These are phyloP conservation scores for Scalopus aquaticus DNA, from an alignment of 2,113 vertebrate species.

Conservation along the genomic window DNA sequence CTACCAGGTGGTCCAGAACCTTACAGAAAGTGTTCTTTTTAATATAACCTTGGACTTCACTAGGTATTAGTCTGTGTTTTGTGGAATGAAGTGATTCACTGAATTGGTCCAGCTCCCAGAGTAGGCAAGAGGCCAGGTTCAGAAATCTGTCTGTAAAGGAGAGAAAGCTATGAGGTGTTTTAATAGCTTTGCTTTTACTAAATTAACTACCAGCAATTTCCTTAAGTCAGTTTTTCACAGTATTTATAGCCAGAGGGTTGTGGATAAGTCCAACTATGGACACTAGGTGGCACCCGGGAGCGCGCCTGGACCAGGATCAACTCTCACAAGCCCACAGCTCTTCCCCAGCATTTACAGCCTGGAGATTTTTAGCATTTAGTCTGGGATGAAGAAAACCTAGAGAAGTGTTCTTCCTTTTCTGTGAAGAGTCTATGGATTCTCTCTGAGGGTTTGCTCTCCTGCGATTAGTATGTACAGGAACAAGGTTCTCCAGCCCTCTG, in stretches of 20 bases:
- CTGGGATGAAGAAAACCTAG: background rate
- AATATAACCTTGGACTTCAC: background rate
- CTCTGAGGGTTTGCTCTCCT: background rate
- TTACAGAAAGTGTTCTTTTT: background rate
- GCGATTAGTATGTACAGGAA: background rate
- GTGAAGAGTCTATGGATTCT: background rate
- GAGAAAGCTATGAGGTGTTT: background rate
- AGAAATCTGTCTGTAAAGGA: background rate
- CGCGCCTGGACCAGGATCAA: background rate
- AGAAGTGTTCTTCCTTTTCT: background rate
- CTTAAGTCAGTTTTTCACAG: slow-evolving; percentile 5
- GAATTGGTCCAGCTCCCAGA: background rate
- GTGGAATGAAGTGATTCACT: background rate
- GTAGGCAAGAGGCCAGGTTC: background rate
- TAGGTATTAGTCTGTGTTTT: background rate
- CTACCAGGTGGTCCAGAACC: background rate
- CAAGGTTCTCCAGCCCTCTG: background rate
- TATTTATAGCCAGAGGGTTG: background rate
- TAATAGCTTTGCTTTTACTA: background rate
- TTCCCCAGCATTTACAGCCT: background rate
- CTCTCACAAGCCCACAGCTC: fast-evolving
- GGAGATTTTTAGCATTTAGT: background rate
- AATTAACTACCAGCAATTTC: background rate
- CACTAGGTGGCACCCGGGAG: slow-evolving; percentile 61
- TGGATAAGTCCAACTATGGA: background rate